Evolutionary conservation across 2,797 vertebrate genomes (phyloP).

Genomic region (Poeciliopsis infans): DNA sequence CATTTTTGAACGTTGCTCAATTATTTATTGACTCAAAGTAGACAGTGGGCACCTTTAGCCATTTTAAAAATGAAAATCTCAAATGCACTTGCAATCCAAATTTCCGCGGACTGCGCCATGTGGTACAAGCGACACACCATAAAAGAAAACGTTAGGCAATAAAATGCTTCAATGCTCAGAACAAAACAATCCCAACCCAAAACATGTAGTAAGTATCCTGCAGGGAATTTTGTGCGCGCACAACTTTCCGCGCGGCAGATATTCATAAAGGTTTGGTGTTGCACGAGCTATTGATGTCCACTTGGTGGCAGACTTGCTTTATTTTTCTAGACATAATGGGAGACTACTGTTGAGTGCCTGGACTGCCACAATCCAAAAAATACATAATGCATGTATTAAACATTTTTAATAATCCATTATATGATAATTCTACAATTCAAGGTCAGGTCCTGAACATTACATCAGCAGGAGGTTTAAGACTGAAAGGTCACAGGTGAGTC

Average conservation of each 20-base stretch:
- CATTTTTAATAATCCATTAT: neutral
- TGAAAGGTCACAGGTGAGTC: neutral
- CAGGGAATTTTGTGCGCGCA: neutral
- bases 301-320: constrained; percentile 60
- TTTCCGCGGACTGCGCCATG: too few species aligned
- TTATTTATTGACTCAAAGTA: neutral
- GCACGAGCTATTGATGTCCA: constrained; percentile 32
- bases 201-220: neutral
- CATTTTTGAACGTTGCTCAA: neutral
- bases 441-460: neutral
- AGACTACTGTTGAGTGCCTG: neutral
- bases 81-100: neutral
- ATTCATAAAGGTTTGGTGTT: neutral
- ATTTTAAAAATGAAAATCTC: neutral
- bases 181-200: neutral
- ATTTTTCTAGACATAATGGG: constrained; percentile 26
- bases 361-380: too few species aligned
- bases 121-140: neutral
- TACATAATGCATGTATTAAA: neutral
- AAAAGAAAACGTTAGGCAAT: neutral
- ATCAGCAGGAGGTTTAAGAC: neutral
- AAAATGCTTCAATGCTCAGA: neutral
- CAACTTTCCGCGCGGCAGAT: neutral
- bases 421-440: neutral
- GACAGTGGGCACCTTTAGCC: neutral